Conservation (phyloP, 2,888 invertebrate species). For the Unio pictorum region DNA sequence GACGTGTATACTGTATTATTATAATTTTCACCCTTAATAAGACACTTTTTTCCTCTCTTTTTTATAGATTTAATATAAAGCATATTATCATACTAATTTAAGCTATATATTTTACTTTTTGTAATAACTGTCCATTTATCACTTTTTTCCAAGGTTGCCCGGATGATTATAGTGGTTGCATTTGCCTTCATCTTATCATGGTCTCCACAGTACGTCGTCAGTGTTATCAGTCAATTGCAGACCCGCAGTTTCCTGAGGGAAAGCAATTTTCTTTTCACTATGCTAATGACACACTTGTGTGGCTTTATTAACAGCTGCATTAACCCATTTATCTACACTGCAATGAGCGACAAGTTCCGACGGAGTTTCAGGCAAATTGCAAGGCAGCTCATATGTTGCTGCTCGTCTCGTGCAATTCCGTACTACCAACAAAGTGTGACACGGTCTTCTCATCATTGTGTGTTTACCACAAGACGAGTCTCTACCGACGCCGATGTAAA, state of each 20-base stretch:
- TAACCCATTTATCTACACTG: conserved; percentile 73
- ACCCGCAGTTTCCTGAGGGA: conserved; percentile 66
- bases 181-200: conserved; percentile 71
- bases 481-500: conserved; percentile 26
- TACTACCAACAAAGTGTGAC: too few relatives aligned
- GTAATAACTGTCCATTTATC: background rate
- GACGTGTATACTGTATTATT: too few relatives aligned
- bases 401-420: background rate
- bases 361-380: conserved; percentile 63
- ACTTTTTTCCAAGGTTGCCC: conserved; percentile 68
- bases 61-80: too few relatives aligned
- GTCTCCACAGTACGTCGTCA: conserved; percentile 73
- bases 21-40: too few relatives aligned
- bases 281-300: conserved; percentile 72
- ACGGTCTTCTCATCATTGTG: background rate
- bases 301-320: conserved; percentile 73
- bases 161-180: conserved; percentile 73
- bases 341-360: conserved; percentile 73
- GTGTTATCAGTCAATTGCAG: conserved; percentile 71
- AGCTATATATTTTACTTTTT: too few relatives aligned
- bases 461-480: conserved; percentile 18
- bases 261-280: conserved; percentile 72
- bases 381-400: conserved; percentile 39
- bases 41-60: too few relatives aligned
- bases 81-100: too few relatives aligned